Percentiles rank a stretch among this genome's conserved stretches.
phyloP scores from a whole-genome alignment of 2,888 invertebrate genomes.

The Myathropa florea region DNA sequence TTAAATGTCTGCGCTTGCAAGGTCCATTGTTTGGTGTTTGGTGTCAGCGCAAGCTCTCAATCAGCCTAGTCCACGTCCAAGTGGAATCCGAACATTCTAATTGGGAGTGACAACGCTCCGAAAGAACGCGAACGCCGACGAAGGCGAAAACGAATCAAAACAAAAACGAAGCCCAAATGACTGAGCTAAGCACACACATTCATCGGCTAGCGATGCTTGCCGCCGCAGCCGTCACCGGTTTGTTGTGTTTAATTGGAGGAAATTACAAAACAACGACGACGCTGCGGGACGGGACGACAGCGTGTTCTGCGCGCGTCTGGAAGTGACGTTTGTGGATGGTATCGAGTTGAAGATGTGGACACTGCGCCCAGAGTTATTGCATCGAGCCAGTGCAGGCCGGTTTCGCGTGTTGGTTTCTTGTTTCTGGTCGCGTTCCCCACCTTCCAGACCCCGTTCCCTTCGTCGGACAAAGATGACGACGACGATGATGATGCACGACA shows the following conservation, averaged over 20 bases:
- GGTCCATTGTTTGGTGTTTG: not conserved
- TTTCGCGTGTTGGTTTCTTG: not conserved
- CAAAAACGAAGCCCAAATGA: conserved; percentile 38
- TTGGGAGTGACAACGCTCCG: conserved; percentile 6
- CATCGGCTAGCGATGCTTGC: not conserved
- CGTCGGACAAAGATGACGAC: too few relatives aligned
- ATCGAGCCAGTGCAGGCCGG: not conserved
- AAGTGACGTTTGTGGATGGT: not conserved
- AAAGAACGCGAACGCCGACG: not conserved
- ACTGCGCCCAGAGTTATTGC: not conserved
- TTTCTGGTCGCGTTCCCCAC: not conserved
- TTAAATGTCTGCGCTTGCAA: not conserved
- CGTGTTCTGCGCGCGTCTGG: not conserved
- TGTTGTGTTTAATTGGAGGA: conserved; percentile 52
- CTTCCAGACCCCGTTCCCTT: not conserved
- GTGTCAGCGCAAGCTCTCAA: not conserved
- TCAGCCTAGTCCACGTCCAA: not conserved
- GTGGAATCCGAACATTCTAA: conserved; percentile 3
- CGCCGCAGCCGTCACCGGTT: not conserved
- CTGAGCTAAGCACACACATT: not conserved
- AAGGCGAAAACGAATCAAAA: conserved; percentile 32
- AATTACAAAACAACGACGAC: conserved; percentile 31
- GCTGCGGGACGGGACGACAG: not conserved
- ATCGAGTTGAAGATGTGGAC: not conserved
- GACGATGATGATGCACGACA: conserved; percentile 11